These are phyloP conservation scores for Dicyrtomina minuta DNA, from an alignment of 2,888 invertebrate species.

Conservation along the genomic window DNA sequence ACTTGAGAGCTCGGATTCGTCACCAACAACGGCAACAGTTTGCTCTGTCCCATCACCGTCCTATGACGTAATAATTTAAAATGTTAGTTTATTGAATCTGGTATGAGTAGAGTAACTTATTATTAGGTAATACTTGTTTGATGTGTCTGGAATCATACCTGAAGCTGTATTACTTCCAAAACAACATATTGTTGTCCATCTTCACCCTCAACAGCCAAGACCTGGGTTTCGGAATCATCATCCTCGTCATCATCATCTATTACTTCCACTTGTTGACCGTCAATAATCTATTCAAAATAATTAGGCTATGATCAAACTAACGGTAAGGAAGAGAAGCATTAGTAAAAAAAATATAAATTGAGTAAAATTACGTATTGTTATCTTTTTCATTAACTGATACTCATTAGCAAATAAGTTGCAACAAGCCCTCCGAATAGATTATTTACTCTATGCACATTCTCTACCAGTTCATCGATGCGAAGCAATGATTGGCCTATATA, in stretches of 20 bases:
- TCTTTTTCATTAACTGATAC: not conserved
- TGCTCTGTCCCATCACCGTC: constrained; percentile 57
- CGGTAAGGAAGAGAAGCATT: too few relatives aligned
- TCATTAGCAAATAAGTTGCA: not conserved
- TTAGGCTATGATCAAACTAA: too few relatives aligned
- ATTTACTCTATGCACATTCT: too few relatives aligned
- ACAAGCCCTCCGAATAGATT: too few relatives aligned
- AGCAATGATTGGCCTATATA: too few relatives aligned
- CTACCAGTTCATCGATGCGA: too few relatives aligned
- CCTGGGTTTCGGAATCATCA: constrained; percentile 63
- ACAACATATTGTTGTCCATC: constrained; percentile 85
- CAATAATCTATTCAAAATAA: constrained; percentile 54
- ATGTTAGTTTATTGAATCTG: not conserved
- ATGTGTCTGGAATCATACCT: constrained; percentile 52
- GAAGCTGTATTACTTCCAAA: constrained; percentile 81
- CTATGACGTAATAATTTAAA: constrained; percentile 48
- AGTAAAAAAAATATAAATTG: constrained; percentile 4
- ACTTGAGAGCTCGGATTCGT: constrained; percentile 58
- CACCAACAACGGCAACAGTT: constrained; percentile 60
- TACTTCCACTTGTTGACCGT: constrained; percentile 59
- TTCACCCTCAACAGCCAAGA: constrained; percentile 69
- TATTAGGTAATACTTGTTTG: constrained; percentile 55
- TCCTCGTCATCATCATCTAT: constrained; percentile 58
- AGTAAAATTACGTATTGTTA: too few relatives aligned
- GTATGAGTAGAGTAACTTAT: too few relatives aligned